Percentiles rank a stretch among this genome's conserved stretches.
These are phyloP conservation scores for Entomobrya multifasciata DNA, from an alignment of 2,888 invertebrate species.

Conservation along the genomic window DNA sequence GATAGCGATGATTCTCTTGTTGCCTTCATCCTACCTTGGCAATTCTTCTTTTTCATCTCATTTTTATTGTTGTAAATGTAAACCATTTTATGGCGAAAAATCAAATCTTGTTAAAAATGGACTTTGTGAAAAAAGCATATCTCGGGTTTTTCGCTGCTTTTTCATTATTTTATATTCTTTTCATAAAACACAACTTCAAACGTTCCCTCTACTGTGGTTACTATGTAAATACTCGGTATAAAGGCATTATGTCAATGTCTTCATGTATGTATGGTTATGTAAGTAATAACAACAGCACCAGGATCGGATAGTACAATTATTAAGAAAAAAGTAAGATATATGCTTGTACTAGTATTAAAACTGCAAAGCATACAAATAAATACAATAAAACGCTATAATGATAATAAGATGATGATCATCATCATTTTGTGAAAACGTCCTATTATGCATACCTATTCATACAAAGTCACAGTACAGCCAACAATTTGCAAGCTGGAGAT, in stretches of 20 bases:
- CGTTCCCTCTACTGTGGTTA: not conserved
- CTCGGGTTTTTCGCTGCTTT: not conserved
- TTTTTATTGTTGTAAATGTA: not conserved
- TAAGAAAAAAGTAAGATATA: too few relatives aligned
- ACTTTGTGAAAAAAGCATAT: not conserved
- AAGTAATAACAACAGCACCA: not conserved
- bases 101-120: not conserved
- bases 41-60: constrained; percentile 3
- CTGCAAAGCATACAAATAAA: not conserved
- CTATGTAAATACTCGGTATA: not conserved
- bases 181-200: not conserved
- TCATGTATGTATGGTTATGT: constrained; percentile 9
- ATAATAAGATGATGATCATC: not conserved
- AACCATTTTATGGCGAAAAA: not conserved
- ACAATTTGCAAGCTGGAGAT: too few relatives aligned
- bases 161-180: constrained; percentile 6
- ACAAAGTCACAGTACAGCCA: too few relatives aligned
- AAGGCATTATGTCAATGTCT: not conserved
- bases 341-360: too few relatives aligned
- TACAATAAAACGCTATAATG: constrained; percentile 14
- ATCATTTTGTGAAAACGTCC: too few relatives aligned
- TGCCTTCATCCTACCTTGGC: constrained; percentile 11
- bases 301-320: too few relatives aligned
- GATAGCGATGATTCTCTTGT: not conserved
- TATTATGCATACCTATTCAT: not conserved